Evolutionary conservation across 2,113 vertebrate species (phyloP), one percentile per base, ranked within the genome.

Genomic region (Mormoops blainvillei): DNA sequence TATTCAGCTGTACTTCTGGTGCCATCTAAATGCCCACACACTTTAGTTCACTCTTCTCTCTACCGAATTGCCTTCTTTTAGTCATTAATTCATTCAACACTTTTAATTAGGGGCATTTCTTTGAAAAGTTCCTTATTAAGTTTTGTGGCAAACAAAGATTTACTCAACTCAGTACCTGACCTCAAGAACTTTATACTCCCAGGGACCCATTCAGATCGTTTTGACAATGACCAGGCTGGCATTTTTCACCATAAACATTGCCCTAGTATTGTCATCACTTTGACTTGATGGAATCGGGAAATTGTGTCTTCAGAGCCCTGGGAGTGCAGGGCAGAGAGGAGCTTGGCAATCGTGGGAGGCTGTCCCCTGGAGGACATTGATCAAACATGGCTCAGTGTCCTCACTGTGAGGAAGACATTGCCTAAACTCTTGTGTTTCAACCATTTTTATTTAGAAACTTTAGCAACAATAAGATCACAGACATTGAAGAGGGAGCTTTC

Each of bases 391-490:
- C 52, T 54, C 12, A 31, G 9, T 15, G 11, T 43, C 13, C 3
- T 91, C 54, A 1, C 20, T 92, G 74, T 91, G 74, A 43, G 10
- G 63, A 50, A 92, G 4, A 67, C 83, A 48, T 15, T 82, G 20
- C 58, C 31, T 90, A 83, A 90, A 83, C 78, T 94, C 83, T 73
- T n/a, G 74, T 96, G 8, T 96, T 95, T 65, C 85, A 13, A 87
- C 43, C 18, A 87, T 95, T 52, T 94, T 50, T 80, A 54, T 97
- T 95, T 98, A 99, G 99, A 98, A 99, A 99, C 95, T 98, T 99
- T 83, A 99, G 99, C 98, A 99, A 99, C 97, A 99, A 99, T 97
- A 99, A 99, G 97, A 99, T 99, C 98, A 99, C 99, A 13, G 99
- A 99, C 98, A 99, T 99, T 1, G 99, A 99, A 98, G 99, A 99